Evolutionary conservation across 2,888 invertebrate genomes (phyloP), one percentile per base, ranked within the genome.

Genomic region (Chrysolina haemoptera): DNA sequence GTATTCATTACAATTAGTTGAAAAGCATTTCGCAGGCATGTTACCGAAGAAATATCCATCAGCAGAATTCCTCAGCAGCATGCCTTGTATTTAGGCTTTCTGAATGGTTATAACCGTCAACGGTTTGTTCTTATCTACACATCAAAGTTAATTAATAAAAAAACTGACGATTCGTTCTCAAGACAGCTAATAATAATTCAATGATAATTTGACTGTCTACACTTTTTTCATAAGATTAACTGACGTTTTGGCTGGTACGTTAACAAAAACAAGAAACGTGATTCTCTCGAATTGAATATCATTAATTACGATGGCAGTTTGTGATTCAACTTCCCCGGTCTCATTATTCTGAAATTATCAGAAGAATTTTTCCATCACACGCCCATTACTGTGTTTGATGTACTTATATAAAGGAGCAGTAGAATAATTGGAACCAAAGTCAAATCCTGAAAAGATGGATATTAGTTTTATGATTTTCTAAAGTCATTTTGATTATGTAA

Each of bases 311-410:
- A 1, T 48, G 53, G 9, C 53, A 53, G 53, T 53, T 53, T 53
- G 18, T 18, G 18, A 53, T 20, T 53, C 53, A 53, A 53, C 18
- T 53, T 20, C 18, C 12, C 20, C 18, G 18, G 20, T 22, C 53
- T 53, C 53, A 53, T 53, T 53, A 53, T 53, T 53, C 11, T 53
- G 6, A 53, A 53, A 53, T 53, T 53, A 53, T 53, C 53, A 53
- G 53, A 53, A 20, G 20, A 10, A 9, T 20, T 53, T 20, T 14
- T 53, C 11, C 20, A 11, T 53, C 11, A 20, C 18, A 53, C 12
- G 18, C 18, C 53, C 20, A 20, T 53, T 20, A 20, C 18, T 53
- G 12, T 20, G 53, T 20, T 53, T 53, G 10, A 53, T 53, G 53
- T 11, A 20, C 27, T n/a, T n/a, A n/a, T 53, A 8, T 16, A 20